Base-by-base conservation (phyloP, 1,140 invertebrate species). In the Prorops nasuta region DNA sequence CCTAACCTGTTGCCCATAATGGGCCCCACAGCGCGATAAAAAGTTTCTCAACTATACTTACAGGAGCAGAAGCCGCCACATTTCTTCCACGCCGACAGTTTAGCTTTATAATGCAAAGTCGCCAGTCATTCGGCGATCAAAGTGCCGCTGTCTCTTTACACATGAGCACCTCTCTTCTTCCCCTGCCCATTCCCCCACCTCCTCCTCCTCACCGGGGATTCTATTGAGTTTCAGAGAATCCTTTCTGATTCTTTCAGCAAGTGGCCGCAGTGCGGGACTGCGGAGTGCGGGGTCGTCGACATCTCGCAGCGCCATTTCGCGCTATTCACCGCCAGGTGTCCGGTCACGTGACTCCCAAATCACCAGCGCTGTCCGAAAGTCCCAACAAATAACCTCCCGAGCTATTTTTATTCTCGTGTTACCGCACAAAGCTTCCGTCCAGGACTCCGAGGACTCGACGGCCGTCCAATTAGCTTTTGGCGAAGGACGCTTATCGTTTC, bases 81-180 rank as follows among this genome's bases (percentile, higher is more conserved):
- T 69, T 67, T 71, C 63, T 66, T 70, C 66, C 49, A 50, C 58
- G 58, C 60, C 58, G 56, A 66, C 63, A 68, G 65, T 70, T 71
- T 67, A 69, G 63, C 67, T 62, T 58, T 59, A 71, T 64, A 65
- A 71, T 67, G 58, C 60, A 60, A 71, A 73, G 54, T 61, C 60
- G 59, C 67, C 51, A 72, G 69, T 73, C 70, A 73, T 69, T 61
- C 58, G 41, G 44, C 63, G 69, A 71, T 73, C 72, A 73, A 72
- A 74, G 71, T 62, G 66, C 68, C 65, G 60, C 58, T 47, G 54
- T 60, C 50, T 61, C 54, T 48, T 39, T 22, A 43, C 50, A 52
- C 51, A 53, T 49, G n/a, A n/a, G n/a, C n/a, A n/a, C n/a, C n/a
- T 52, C 47, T 47, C 47, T 56, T 44, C 28, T 40, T 41, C 16